phyloP scores from a whole-genome alignment of 2,888 invertebrate species.

The Morpho helenor region DNA sequence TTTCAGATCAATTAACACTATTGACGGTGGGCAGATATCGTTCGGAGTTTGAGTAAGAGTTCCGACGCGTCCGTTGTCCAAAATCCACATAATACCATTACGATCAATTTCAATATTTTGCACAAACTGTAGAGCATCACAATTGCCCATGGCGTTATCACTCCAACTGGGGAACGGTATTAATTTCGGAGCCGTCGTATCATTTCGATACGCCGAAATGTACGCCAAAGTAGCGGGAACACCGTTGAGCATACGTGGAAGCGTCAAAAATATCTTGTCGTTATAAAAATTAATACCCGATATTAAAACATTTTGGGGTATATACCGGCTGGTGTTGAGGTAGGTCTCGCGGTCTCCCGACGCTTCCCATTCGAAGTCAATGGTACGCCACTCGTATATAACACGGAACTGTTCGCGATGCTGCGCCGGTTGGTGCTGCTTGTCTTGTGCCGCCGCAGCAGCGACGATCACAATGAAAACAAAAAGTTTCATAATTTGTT shows the following conservation, averaged over 20 bases:
- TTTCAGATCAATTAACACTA: constrained; percentile 83
- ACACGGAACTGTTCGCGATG: constrained; percentile 81
- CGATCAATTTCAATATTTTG: constrained; percentile 87
- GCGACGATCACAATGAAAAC: constrained; percentile 53
- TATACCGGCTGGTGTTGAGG: constrained; percentile 78
- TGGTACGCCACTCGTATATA: constrained; percentile 85
- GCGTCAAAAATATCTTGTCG: constrained; percentile 82
- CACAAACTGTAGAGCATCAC: constrained; percentile 85
- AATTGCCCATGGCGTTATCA: constrained; percentile 83
- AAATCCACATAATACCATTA: constrained; percentile 83
- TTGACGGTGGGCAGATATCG: constrained; percentile 82
- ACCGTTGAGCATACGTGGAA: constrained; percentile 84
- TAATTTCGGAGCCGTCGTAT: constrained; percentile 76
- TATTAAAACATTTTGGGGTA: constrained; percentile 83
- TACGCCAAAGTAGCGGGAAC: constrained; percentile 85
- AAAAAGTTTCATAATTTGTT: constrained; percentile 50
- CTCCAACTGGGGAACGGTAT: constrained; percentile 86
- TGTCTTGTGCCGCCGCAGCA: constrained; percentile 63
- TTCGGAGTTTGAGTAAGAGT: constrained; percentile 77
- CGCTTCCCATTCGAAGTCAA: constrained; percentile 84
- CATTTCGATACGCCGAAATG: constrained; percentile 68
- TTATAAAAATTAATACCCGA: constrained; percentile 84
- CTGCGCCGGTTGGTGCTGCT: constrained; percentile 46
- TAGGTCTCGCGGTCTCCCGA: constrained; percentile 75
- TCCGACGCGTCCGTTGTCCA: constrained; percentile 83